phyloP scores from a whole-genome alignment of 2,888 invertebrate species.

The Heliconius ismenius region DNA sequence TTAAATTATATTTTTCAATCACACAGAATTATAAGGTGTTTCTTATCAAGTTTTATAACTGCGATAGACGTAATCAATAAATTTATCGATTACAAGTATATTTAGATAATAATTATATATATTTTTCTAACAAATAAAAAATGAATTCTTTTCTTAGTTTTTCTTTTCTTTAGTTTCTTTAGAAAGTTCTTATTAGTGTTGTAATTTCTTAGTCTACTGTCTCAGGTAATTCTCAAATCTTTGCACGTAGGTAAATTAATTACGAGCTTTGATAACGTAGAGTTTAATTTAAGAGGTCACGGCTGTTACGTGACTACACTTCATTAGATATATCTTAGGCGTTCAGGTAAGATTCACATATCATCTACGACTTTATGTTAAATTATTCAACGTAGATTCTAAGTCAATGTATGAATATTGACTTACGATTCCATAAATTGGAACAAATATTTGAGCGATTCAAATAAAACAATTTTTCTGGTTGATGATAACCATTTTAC shows the following conservation, averaged over 20 bases:
- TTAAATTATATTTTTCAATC: background rate
- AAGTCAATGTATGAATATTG: conserved; percentile 22
- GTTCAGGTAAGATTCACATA: conserved; percentile 43
- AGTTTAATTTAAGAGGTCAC: conserved; percentile 64
- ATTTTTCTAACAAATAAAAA: too few species aligned
- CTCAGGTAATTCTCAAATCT: conserved; percentile 50
- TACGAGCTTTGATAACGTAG: conserved; percentile 64
- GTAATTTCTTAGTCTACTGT: conserved; percentile 18
- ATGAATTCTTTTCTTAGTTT: too few species aligned
- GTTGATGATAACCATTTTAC: background rate
- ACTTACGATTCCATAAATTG: background rate
- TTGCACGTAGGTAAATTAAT: conserved; percentile 66
- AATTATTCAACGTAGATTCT: conserved; percentile 36
- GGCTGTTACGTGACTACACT: conserved; percentile 45
- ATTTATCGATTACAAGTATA: background rate
- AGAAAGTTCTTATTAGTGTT: conserved; percentile 1
- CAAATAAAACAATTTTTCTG: background rate
- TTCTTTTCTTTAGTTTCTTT: background rate
- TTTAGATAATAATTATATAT: conserved; percentile 7
- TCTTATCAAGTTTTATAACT: background rate
- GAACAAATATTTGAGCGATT: too few species aligned
- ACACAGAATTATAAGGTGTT: background rate
- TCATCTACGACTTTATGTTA: conserved; percentile 36
- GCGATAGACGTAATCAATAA: background rate
- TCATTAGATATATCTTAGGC: conserved; percentile 42